phyloP scores from a whole-genome alignment of 2,797 vertebrate genomes.

The Enteromius radiatus region DNA sequence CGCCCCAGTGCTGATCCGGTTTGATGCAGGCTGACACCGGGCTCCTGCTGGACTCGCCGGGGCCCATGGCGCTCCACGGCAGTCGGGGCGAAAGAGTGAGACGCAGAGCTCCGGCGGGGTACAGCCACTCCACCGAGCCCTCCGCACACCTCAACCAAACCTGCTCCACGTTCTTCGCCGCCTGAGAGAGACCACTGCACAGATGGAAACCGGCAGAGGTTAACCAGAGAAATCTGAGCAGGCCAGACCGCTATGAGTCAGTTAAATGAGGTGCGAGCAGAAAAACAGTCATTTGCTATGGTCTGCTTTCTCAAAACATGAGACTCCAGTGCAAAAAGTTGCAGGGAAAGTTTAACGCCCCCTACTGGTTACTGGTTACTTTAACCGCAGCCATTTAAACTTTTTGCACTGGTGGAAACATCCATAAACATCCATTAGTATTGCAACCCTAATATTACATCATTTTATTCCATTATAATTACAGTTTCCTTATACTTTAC shows the following conservation, averaged over 20 bases:
- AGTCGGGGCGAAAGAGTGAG: conserved; percentile 84
- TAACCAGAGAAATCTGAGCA: neutral
- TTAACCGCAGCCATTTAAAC: conserved; percentile 15
- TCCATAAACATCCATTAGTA: neutral
- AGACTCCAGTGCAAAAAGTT: neutral
- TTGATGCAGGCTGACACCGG: conserved; percentile 86
- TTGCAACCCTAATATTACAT: neutral
- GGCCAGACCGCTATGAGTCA: neutral
- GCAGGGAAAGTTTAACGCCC: conserved; percentile 4
- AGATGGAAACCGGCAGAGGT: conserved; percentile 18
- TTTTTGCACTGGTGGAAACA: neutral
- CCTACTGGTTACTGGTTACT: conserved; percentile 8
- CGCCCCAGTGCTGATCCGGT: conserved; percentile 81
- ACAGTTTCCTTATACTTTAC: neutral
- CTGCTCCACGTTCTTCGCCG: conserved; percentile 89
- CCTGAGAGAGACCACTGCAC: conserved; percentile 87
- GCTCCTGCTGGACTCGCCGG: conserved; percentile 68
- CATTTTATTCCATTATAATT: neutral
- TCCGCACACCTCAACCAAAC: conserved; percentile 87
- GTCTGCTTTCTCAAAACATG: neutral
- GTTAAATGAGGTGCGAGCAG: neutral
- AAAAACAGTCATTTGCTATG: no score
- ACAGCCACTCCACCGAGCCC: conserved; percentile 89
- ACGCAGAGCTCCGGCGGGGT: conserved; percentile 88
- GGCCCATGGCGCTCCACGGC: conserved; percentile 68